Evolutionary conservation across 2,113 vertebrate species (phyloP).

Genomic region (Ptilorrhoa leucosticta): DNA sequence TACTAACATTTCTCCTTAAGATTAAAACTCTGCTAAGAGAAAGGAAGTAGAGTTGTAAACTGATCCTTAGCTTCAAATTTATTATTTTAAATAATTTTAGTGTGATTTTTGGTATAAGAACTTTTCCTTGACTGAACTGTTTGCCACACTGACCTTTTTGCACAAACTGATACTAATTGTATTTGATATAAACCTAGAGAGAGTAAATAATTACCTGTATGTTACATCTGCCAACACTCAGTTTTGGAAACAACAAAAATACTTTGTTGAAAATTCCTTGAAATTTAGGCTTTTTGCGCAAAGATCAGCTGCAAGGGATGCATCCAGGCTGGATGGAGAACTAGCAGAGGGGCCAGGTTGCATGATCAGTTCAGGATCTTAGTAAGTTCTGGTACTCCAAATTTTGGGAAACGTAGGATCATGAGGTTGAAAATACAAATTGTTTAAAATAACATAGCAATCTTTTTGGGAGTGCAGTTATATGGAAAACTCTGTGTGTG

Average conservation of each 20-base stretch:
- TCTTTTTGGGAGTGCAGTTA: neutral
- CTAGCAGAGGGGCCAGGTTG: neutral
- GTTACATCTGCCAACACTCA: neutral
- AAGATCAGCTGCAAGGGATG: neutral
- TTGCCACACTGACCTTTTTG: neutral
- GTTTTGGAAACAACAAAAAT: neutral
- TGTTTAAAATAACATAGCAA: neutral
- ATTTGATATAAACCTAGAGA: neutral
- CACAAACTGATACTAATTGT: neutral
- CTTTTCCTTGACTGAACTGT: neutral
- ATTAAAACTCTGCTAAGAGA: neutral
- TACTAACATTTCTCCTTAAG: neutral
- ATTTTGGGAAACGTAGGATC: neutral
- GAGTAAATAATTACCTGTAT: neutral
- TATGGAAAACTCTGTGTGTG: neutral
- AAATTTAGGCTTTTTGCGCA: neutral
- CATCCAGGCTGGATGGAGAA: neutral
- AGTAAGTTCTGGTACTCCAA: neutral
- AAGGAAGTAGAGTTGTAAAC: neutral
- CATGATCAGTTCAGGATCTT: neutral
- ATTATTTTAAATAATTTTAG: neutral
- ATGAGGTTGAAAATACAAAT: neutral
- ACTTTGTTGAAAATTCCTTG: neutral
- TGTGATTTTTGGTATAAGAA: neutral
- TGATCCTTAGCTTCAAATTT: neutral